phyloP scores from a whole-genome alignment of 2,797 vertebrate genomes.

The Onychomys arenicola region DNA sequence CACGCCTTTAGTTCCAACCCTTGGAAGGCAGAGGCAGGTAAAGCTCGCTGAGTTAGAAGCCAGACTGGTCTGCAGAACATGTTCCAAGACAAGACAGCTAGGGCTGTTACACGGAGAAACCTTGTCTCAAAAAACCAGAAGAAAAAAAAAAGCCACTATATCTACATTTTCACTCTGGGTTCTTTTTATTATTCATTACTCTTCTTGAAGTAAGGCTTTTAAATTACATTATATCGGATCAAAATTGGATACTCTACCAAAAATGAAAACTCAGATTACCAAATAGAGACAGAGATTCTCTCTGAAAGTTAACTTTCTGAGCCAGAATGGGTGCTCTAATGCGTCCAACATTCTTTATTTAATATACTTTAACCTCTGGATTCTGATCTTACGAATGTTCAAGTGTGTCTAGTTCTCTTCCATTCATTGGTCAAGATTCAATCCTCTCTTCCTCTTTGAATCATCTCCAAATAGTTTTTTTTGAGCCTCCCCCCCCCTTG shows the following conservation, averaged over 20 bases:
- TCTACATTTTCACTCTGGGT: not conserved
- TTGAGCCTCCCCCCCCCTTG: fast-evolving
- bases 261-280: slow-evolving; percentile 13
- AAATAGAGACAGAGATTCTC: not conserved
- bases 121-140: not conserved
- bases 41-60: not conserved
- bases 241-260: not conserved
- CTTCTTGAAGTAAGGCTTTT: not conserved
- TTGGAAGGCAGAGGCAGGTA: not conserved
- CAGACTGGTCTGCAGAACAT: not conserved
- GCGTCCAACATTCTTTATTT: not conserved
- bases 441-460: not conserved
- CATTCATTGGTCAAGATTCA: slow-evolving; percentile 15
- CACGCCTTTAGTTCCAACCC: not conserved
- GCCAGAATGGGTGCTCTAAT: not conserved
- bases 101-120: not conserved
- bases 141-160: not conserved
- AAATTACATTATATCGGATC: not conserved
- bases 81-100: not conserved
- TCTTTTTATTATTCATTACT: not conserved
- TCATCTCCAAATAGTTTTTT: not conserved
- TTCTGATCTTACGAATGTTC: not conserved
- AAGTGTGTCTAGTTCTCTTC: not conserved
- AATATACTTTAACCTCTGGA: not conserved
- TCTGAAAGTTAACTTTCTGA: not conserved